Evolutionary conservation across 2,888 invertebrate genomes (phyloP).

Genomic region (Drosophila helvetica): DNA sequence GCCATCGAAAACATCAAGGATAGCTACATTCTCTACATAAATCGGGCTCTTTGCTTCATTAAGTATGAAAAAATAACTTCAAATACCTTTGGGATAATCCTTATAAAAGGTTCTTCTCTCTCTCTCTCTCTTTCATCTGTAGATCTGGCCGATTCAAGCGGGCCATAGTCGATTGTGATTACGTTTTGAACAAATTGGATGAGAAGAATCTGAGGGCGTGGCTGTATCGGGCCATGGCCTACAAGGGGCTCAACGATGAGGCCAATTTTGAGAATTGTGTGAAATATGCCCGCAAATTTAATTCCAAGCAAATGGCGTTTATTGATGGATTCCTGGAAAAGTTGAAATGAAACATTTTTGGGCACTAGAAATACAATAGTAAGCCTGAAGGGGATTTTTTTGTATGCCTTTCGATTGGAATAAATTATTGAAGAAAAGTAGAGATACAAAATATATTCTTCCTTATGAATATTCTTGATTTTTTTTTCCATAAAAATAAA

Average conservation of each 20-base stretch:
- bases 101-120: background rate
- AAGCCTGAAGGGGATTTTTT: too few relatives aligned
- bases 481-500: too few relatives aligned
- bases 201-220: conserved; percentile 90
- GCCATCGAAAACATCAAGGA: conserved; percentile 91
- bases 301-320: conserved; percentile 87
- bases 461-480: too few relatives aligned
- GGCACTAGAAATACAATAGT: background rate
- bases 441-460: too few relatives aligned
- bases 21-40: conserved; percentile 91
- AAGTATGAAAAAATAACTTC: conserved; percentile 64
- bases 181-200: conserved; percentile 88
- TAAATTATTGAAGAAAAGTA: background rate
- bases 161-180: conserved; percentile 89
- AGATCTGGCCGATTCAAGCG: conserved; percentile 85
- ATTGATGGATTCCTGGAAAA: conserved; percentile 86
- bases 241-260: conserved; percentile 86
- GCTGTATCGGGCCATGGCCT: conserved; percentile 89
- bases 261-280: conserved; percentile 86
- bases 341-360: conserved; percentile 29
- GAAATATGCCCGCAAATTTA: conserved; percentile 86
- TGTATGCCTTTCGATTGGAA: background rate
- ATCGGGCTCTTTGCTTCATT: conserved; percentile 87
- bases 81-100: background rate
- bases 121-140: background rate